phyloP scores from a whole-genome alignment of 2,797 vertebrate genomes.

The Galago senegalensis region DNA sequence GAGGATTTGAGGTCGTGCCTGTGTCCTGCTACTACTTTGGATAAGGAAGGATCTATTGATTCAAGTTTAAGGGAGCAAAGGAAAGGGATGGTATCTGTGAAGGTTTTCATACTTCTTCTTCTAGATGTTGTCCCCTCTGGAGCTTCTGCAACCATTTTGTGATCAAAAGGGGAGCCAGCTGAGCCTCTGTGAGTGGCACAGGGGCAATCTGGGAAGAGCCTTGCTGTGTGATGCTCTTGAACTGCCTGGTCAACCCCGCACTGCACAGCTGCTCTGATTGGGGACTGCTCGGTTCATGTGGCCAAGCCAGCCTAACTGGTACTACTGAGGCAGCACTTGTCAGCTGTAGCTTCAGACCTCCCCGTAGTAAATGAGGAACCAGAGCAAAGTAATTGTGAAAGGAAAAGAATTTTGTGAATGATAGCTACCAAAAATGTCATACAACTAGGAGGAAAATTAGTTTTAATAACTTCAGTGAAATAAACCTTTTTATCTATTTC shows the following conservation, averaged over 20 bases:
- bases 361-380: neutral
- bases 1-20: accelerated
- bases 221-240: neutral
- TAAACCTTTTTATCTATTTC: neutral
- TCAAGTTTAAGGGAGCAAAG: neutral
- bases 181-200: neutral
- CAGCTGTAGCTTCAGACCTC: neutral
- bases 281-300: no score
- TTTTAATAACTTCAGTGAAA: neutral
- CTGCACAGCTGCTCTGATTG: no score
- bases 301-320: neutral
- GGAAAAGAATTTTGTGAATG: neutral
- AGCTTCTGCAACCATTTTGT: neutral
- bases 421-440: neutral
- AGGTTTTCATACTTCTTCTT: neutral
- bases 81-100: neutral
- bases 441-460: neutral
- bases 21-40: neutral
- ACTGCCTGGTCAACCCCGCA: neutral
- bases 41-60: neutral
- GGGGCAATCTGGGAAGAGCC: neutral
- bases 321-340: accelerated
- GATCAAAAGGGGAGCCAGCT: neutral
- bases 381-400: neutral
- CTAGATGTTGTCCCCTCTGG: neutral